Evolutionary conservation across 2,797 vertebrate genomes (phyloP).

Genomic region (Lutjanus argentimaculatus): DNA sequence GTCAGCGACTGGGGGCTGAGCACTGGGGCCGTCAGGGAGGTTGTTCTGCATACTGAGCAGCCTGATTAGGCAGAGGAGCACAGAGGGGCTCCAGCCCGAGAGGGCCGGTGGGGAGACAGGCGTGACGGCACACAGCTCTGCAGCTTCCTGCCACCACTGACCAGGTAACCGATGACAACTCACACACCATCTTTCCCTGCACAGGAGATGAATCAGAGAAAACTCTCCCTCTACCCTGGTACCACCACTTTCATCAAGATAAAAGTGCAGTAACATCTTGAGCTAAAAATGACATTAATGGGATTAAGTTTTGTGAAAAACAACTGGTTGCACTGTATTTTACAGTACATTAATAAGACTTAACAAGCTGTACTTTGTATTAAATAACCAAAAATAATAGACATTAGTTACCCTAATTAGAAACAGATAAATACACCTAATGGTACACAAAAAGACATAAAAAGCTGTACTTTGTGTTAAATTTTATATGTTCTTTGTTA

Average conservation of each 20-base stretch:
- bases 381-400: too few species aligned
- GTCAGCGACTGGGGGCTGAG: constrained; percentile 78
- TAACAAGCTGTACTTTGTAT: too few species aligned
- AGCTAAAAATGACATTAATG: constrained; percentile 7
- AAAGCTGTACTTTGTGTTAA: too few species aligned
- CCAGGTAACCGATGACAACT: constrained; percentile 70
- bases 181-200: constrained; percentile 32
- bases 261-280: not conserved
- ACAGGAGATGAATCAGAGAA: constrained; percentile 29
- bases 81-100: constrained; percentile 67
- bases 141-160: constrained; percentile 67
- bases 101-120: constrained; percentile 71
- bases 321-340: too few species aligned
- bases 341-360: too few species aligned
- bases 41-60: constrained; percentile 83
- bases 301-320: constrained; percentile 14
- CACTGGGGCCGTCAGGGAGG: constrained; percentile 71
- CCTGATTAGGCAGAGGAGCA: constrained; percentile 81
- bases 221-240: not conserved
- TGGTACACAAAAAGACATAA: too few species aligned
- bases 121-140: constrained; percentile 67
- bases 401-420: too few species aligned
- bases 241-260: not conserved
- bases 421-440: too few species aligned
- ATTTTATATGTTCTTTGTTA: too few species aligned